phyloP scores from a whole-genome alignment of 1,140 invertebrate genomes.

The Zophobas morio region DNA sequence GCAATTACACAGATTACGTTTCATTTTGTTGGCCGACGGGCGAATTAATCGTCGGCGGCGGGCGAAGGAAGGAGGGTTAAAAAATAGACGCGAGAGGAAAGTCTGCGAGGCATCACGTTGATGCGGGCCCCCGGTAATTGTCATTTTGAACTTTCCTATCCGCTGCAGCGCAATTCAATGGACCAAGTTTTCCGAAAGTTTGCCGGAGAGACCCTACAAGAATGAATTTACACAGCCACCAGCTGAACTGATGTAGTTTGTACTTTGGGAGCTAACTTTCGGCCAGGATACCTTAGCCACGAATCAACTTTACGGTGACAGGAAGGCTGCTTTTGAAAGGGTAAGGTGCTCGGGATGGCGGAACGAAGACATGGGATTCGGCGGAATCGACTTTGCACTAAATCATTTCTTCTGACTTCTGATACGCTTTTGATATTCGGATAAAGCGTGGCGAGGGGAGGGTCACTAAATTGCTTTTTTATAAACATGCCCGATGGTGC shows the following conservation, averaged over 20 bases:
- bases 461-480: slow-evolving; percentile 42
- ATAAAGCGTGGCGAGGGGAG: neutral
- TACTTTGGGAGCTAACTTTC: slow-evolving; percentile 34
- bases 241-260: slow-evolving; percentile 44
- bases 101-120: slow-evolving; percentile 35
- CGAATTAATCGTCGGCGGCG: slow-evolving; percentile 13
- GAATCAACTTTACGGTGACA: slow-evolving; percentile 20
- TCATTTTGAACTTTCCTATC: slow-evolving; percentile 44
- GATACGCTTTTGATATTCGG: slow-evolving; percentile 20
- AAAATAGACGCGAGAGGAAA: slow-evolving; percentile 9
- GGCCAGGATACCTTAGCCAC: slow-evolving; percentile 19
- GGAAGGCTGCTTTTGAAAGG: slow-evolving; percentile 1
- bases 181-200: slow-evolving; percentile 40
- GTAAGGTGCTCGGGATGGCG: neutral
- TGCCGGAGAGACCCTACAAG: slow-evolving; percentile 27
- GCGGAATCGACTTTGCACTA: neutral
- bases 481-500: slow-evolving; percentile 16
- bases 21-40: slow-evolving; percentile 24
- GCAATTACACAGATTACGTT: slow-evolving; percentile 40
- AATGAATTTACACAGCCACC: slow-evolving; percentile 47
- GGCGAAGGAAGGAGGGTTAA: neutral
- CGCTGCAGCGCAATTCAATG: slow-evolving; percentile 41
- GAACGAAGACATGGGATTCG: neutral
- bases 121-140: slow-evolving; percentile 39
- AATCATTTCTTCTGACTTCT: slow-evolving; percentile 1